Base-by-base conservation (phyloP, 2,797 vertebrate species). In the Oophaga sylvatica region DNA sequence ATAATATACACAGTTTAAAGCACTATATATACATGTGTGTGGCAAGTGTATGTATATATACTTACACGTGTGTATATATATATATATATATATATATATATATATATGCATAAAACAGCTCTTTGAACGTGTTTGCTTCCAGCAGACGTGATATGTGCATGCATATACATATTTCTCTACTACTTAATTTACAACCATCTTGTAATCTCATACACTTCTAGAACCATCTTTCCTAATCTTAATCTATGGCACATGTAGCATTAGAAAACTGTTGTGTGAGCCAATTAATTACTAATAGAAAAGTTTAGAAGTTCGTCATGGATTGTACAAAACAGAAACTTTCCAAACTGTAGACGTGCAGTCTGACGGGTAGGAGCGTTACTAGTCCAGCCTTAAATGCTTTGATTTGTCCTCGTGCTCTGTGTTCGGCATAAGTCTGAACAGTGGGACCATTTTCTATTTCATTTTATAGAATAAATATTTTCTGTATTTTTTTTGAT, bases 381-480 rank as follows among this genome's bases (percentile, higher is more conserved):
- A 53, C 57, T 26, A 45, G 71, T 26, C 31, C 60, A 83, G 48
- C n/a, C 17, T 70, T 56, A 35, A 73, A 45, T 84, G 57, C 77
- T 63, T 73, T 53, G 45, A 29, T 84, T 45, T 84, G 31, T 19
- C 41, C 71, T 31, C n/a, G 9, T 76, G 41, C 17, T 8, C 57
- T 7, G 41, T n/a, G 57, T 84, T 76, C 53, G n/a, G 12, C 26
- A 19, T 19, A 12, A 10, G 22, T 65, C n/a, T 53, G 57, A 22
- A 56, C 13, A 22, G 41, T 75, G 20, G 1, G 45, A 68, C 57
- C 9, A 22, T 63, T 77, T 84, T 41, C 41, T 62, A 60, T 60
- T 41, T 73, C 19, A 57, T 31, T 60, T 41, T 73, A 75, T 22
- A 45, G 12, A 65, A 67, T 81, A 26, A 48, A 53, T 67, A 45